phyloP scores from a whole-genome alignment of 1,140 invertebrate species.

The Lutraria rhynchaena region DNA sequence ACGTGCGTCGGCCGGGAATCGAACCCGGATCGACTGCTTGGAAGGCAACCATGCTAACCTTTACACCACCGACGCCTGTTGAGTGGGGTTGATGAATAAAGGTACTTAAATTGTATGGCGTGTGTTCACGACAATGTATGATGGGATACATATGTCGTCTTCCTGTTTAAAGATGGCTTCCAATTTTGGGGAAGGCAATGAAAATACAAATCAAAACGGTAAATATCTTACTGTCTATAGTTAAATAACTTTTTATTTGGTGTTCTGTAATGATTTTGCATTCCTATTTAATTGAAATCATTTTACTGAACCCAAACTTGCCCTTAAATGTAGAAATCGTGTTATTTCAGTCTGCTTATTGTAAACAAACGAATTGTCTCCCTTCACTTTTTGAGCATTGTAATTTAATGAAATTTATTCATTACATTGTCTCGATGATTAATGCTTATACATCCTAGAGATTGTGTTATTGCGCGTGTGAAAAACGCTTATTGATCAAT shows the following conservation, averaged over 20 bases:
- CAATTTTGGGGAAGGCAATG: constrained; percentile 61
- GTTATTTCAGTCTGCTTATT: background rate
- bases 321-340: background rate
- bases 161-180: constrained; percentile 71
- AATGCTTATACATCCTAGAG: background rate
- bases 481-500: background rate
- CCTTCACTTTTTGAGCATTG: constrained; percentile 2
- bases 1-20: constrained; percentile 87
- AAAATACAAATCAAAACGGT: constrained; percentile 56
- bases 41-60: constrained; percentile 96
- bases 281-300: too few species aligned
- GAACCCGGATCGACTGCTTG: constrained; percentile 98
- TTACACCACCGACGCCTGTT: constrained; percentile 90
- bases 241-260: too few species aligned
- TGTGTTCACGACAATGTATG: background rate
- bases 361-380: constrained; percentile 47
- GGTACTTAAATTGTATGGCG: background rate
- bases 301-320: background rate
- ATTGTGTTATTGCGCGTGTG: background rate
- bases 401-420: too few species aligned
- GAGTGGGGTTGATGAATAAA: background rate
- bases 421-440: background rate
- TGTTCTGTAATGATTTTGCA: too few species aligned
- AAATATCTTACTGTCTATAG: background rate
- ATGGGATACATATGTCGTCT: constrained; percentile 27